phyloP scores from a whole-genome alignment of 2,113 vertebrate genomes.

The Oncorhynchus clarkii region DNA sequence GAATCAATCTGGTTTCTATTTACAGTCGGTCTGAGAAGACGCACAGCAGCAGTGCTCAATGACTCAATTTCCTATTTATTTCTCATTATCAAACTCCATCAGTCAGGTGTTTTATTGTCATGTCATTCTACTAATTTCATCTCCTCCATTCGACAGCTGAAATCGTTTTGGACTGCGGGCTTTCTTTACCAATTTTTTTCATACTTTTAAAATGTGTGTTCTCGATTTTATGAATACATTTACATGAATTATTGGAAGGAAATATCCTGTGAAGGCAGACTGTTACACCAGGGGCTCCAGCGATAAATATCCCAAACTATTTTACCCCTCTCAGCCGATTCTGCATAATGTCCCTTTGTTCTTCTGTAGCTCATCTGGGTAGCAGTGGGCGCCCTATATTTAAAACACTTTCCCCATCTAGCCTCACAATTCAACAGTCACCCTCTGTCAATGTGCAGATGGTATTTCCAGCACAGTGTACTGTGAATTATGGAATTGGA shows the following conservation, averaged over 20 bases:
- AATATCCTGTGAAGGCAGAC: constrained; percentile 10
- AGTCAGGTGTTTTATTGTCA: background rate
- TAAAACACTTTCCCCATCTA: background rate
- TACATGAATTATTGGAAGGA: constrained; percentile 22
- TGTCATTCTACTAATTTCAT: background rate
- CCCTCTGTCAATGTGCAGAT: background rate
- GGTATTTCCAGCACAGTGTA: background rate
- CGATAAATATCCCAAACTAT: constrained; percentile 1
- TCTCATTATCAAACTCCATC: background rate
- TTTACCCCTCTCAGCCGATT: constrained; percentile 2
- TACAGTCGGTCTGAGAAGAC: background rate
- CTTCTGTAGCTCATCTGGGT: background rate
- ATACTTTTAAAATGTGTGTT: constrained; percentile 20
- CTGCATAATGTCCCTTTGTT: constrained; percentile 1
- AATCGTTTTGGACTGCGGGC: background rate
- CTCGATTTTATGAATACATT: constrained; percentile 26
- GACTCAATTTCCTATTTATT: background rate
- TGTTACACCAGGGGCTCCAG: background rate
- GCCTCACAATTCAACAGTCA: background rate
- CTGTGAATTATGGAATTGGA: background rate
- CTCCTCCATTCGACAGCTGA: background rate
- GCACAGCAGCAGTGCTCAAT: background rate
- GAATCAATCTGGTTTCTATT: constrained; percentile 5
- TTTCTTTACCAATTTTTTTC: background rate
- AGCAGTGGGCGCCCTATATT: background rate